These are phyloP conservation scores for Eleginops maclovinus DNA, from an alignment of 2,113 vertebrate genomes.

Conservation along the genomic window DNA sequence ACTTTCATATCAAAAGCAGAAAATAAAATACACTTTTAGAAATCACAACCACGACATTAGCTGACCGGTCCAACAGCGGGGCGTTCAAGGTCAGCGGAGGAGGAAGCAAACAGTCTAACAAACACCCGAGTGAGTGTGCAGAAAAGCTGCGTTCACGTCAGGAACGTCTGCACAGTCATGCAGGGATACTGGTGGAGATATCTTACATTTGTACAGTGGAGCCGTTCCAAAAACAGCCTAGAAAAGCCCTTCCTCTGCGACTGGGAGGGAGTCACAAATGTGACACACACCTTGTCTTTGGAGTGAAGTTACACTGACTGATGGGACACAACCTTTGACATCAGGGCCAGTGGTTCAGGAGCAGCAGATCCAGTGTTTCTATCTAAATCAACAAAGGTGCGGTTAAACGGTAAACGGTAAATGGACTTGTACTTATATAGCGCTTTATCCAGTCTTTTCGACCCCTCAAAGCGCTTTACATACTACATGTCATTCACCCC, in stretches of 20 bases:
- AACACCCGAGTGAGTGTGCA: background rate
- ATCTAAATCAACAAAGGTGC: background rate
- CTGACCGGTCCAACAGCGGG: background rate
- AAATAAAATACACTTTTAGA: constrained; percentile 51
- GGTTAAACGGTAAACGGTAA: too few species aligned
- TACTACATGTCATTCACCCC: too few species aligned
- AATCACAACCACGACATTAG: constrained; percentile 52
- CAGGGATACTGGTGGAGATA: background rate
- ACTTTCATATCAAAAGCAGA: constrained; percentile 62
- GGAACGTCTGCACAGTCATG: background rate
- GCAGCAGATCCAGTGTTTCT: background rate
- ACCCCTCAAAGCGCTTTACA: too few species aligned
- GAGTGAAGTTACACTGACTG: background rate
- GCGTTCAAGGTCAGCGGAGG: constrained; percentile 18
- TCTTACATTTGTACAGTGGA: background rate
- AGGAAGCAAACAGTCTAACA: constrained; percentile 29
- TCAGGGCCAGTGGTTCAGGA: background rate
- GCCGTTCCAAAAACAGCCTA: background rate
- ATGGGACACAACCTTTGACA: background rate
- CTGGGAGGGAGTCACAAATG: too few species aligned
- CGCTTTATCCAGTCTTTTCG: too few species aligned
- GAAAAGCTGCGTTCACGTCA: background rate
- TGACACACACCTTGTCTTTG: background rate
- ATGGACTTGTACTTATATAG: too few species aligned
- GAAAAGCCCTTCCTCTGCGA: background rate